A percentile compares a stretch with the other conserved stretches of the same genome.
Evolutionary conservation across 2,888 invertebrate genomes (phyloP).

Genomic region (Cryptocephalus moraei): DNA sequence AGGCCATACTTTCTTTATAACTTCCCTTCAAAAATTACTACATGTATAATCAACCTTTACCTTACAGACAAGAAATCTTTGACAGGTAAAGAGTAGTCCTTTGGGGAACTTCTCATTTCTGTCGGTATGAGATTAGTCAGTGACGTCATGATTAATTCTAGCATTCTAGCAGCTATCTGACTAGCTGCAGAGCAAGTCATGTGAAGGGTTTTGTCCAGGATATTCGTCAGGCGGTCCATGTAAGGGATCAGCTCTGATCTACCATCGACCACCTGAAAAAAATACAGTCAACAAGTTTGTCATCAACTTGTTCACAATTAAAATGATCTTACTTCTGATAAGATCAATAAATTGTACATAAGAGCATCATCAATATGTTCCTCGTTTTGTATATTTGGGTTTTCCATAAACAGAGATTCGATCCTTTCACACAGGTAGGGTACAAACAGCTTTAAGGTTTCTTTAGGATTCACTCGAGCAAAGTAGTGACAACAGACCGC

Average conservation of each 20-base stretch:
- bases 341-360: slow-evolving; percentile 62
- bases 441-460: slow-evolving; percentile 61
- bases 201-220: slow-evolving; percentile 61
- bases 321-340: slow-evolving; percentile 47
- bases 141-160: slow-evolving; percentile 49
- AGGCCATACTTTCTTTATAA: slow-evolving; percentile 1
- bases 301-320: background rate
- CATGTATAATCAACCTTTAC: slow-evolving; percentile 26
- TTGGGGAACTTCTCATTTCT: slow-evolving; percentile 51
- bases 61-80: slow-evolving; percentile 60
- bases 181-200: slow-evolving; percentile 59
- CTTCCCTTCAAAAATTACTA: no score
- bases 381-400: slow-evolving; percentile 57
- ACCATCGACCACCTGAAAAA: slow-evolving; percentile 50
- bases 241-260: slow-evolving; percentile 54
- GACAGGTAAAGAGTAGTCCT: slow-evolving; percentile 52
- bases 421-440: slow-evolving; percentile 63
- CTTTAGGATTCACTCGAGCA: slow-evolving; percentile 54
- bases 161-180: slow-evolving; percentile 49
- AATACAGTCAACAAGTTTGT: background rate
- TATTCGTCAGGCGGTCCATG: slow-evolving; percentile 49
- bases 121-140: slow-evolving; percentile 52
- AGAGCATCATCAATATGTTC: slow-evolving; percentile 72
- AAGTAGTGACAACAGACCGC: slow-evolving; percentile 62
- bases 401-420: slow-evolving; percentile 47